phyloP scores from a whole-genome alignment of 2,888 invertebrate species.

The Teinopalpus imperialis region DNA sequence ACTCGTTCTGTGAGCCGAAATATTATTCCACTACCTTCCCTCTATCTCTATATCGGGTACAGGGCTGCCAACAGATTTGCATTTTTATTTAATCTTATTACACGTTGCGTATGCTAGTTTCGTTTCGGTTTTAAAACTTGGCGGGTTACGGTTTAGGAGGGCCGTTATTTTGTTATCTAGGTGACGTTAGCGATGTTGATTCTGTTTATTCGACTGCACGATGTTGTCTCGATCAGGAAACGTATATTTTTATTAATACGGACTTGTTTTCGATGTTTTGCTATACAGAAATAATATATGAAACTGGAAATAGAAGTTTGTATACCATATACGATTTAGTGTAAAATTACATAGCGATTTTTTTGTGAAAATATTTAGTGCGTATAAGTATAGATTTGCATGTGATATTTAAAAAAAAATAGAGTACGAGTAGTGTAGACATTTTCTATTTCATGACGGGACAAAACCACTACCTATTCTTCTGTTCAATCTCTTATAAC shows the following conservation, averaged over 20 bases:
- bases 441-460: no score
- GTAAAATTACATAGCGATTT: no score
- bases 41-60: slow-evolving; percentile 58
- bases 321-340: no score
- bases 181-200: slow-evolving; percentile 13
- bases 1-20: slow-evolving; percentile 80
- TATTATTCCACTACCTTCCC: slow-evolving; percentile 78
- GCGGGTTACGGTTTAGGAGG: slow-evolving; percentile 36
- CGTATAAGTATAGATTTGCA: no score
- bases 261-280: slow-evolving; percentile 14
- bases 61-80: slow-evolving; percentile 73
- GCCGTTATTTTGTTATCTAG: slow-evolving; percentile 22
- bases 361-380: no score
- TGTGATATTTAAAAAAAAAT: no score
- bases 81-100: slow-evolving; percentile 67
- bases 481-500: no score
- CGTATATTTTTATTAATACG: slow-evolving; percentile 21
- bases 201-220: slow-evolving; percentile 11
- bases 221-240: slow-evolving; percentile 19
- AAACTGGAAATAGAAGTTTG: no score
- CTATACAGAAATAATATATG: background rate
- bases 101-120: slow-evolving; percentile 37
- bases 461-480: no score
- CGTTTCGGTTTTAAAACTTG: slow-evolving; percentile 38
- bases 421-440: no score